Evolutionary conservation across 2,888 invertebrate species (phyloP).

Genomic region (Teleiodes luculella): DNA sequence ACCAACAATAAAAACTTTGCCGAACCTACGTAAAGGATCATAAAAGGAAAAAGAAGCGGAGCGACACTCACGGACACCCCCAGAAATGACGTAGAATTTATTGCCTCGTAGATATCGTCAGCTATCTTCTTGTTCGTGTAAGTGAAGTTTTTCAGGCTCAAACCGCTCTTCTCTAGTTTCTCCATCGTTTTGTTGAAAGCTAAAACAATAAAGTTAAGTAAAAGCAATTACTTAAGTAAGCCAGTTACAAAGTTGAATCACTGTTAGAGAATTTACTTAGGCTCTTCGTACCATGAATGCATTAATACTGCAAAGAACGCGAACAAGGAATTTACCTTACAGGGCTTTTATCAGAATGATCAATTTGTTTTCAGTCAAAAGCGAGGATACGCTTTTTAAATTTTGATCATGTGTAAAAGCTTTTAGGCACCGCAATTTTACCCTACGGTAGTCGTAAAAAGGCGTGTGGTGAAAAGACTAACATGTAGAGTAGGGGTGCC

Average conservation of each 20-base stretch:
- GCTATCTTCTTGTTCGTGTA: constrained; percentile 97
- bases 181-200: constrained; percentile 98
- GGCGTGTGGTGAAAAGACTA: not conserved
- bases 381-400: not conserved
- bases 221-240: constrained; percentile 5
- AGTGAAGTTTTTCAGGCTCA: constrained; percentile 95
- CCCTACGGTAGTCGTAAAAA: not conserved
- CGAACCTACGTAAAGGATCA: constrained; percentile 14
- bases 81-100: constrained; percentile 98
- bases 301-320: constrained; percentile 3
- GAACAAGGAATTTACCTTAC: not conserved
- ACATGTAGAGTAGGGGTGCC: not conserved
- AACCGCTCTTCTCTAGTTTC: constrained; percentile 86
- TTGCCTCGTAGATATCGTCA: constrained; percentile 96
- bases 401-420: not conserved
- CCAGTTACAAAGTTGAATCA: not conserved
- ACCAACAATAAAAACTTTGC: constrained; percentile 17
- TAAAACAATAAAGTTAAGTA: constrained; percentile 48
- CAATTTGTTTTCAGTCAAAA: not conserved
- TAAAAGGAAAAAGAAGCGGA: constrained; percentile 8
- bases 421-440: not conserved
- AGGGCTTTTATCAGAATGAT: not conserved
- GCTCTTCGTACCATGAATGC: not conserved
- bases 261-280: not conserved
- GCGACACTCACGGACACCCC: constrained; percentile 94